Evolutionary conservation across 2,797 vertebrate species (phyloP).

Genomic region (Nannoperca obscura): DNA sequence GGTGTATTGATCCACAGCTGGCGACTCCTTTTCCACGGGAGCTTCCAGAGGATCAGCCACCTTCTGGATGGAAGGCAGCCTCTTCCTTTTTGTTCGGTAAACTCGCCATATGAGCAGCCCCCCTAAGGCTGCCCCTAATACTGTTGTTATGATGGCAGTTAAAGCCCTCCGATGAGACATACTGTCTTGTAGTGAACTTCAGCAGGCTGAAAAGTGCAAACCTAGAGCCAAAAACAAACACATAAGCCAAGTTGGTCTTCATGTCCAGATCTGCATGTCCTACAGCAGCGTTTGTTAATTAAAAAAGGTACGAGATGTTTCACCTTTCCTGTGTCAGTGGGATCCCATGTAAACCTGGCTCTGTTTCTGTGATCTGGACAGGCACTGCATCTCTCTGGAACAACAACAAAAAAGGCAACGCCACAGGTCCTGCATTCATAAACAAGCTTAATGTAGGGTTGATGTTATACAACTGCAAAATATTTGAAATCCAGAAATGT

Average conservation of each 20-base stretch:
- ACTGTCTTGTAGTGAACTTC: conserved; percentile 16
- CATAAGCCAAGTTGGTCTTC: not conserved
- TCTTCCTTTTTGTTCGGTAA: conserved; percentile 83
- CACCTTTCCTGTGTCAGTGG: conserved; percentile 60
- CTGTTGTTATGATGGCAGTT: conserved; percentile 85
- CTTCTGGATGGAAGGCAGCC: conserved; percentile 68
- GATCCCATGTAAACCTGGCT: conserved; percentile 30
- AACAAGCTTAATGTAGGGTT: not conserved
- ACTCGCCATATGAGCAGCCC: conserved; percentile 91
- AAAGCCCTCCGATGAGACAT: conserved; percentile 90
- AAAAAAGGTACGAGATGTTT: not conserved
- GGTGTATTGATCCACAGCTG: conserved; percentile 3
- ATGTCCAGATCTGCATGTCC: not conserved
- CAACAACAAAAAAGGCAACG: not conserved
- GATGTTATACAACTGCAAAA: not conserved
- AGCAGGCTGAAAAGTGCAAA: conserved; percentile 40
- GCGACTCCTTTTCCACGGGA: conserved; percentile 25
- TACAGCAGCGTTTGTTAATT: accelerated
- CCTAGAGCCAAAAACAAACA: conserved; percentile 30
- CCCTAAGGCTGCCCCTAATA: conserved; percentile 89
- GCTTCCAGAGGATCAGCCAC: conserved; percentile 53
- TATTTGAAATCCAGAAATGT: not conserved
- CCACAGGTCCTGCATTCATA: not conserved
- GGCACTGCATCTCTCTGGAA: conserved; percentile 52
- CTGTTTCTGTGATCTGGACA: conserved; percentile 22